phyloP scores from a whole-genome alignment of 2,888 invertebrate genomes.

The Bruchidius siliquastri region DNA sequence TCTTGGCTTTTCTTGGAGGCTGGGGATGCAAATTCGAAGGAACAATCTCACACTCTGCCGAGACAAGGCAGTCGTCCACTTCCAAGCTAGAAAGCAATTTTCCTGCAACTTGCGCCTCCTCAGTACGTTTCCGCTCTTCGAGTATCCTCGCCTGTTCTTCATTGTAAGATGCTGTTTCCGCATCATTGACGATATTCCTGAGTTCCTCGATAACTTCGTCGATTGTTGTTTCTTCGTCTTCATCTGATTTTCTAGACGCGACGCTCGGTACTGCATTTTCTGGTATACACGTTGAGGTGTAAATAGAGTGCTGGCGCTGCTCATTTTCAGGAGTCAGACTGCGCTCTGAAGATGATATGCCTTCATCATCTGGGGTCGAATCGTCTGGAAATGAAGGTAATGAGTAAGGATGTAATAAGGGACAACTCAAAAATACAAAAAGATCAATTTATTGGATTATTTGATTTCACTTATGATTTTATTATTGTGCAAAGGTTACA shows the following conservation, averaged over 20 bases:
- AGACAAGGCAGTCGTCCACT: conserved; percentile 52
- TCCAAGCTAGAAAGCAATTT: conserved; percentile 38
- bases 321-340: conserved; percentile 71
- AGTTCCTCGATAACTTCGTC: conserved; percentile 84
- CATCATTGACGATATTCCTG: conserved; percentile 78
- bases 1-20: conserved; percentile 72
- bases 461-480: too few relatives aligned
- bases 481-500: too few relatives aligned
- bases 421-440: too few relatives aligned
- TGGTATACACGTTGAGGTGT: conserved; percentile 29
- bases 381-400: conserved; percentile 48
- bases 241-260: conserved; percentile 41
- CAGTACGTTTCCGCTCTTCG: conserved; percentile 32
- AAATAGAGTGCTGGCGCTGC: conserved; percentile 52
- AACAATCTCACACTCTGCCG: conserved; percentile 63
- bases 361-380: conserved; percentile 81
- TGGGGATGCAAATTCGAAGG: conserved; percentile 76
- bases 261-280: conserved; percentile 7
- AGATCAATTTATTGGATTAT: too few relatives aligned
- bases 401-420: neutral
- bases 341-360: conserved; percentile 79
- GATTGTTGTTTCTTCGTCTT: conserved; percentile 76
- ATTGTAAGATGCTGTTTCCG: conserved; percentile 65
- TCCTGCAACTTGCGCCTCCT: conserved; percentile 36
- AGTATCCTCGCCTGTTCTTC: conserved; percentile 38